phyloP scores from a whole-genome alignment of 2,888 invertebrate genomes.

The Junonia oenone region DNA sequence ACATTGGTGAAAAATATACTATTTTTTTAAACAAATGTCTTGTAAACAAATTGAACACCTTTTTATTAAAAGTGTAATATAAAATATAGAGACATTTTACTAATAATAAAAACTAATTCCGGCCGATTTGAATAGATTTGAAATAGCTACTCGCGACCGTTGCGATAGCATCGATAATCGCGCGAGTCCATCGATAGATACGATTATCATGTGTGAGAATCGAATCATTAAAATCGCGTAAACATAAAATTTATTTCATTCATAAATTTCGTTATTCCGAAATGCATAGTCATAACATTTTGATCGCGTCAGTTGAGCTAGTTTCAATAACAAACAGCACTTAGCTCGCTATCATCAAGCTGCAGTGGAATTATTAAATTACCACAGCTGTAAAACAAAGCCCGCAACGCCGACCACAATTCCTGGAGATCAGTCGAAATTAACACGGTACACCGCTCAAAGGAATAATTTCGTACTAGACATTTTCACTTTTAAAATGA shows the following conservation, averaged over 20 bases:
- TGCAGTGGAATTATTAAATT: slow-evolving; percentile 9
- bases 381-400: slow-evolving; percentile 10
- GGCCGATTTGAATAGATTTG: too few relatives aligned
- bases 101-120: too few relatives aligned
- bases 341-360: background rate
- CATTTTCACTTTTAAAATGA: background rate
- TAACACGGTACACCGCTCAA: background rate
- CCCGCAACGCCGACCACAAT: slow-evolving; percentile 4
- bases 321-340: background rate
- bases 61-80: too few relatives aligned
- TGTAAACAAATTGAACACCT: too few relatives aligned
- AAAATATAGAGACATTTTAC: too few relatives aligned
- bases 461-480: background rate
- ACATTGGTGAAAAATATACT: too few relatives aligned
- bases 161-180: too few relatives aligned
- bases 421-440: slow-evolving; percentile 1
- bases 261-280: background rate
- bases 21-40: too few relatives aligned
- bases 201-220: too few relatives aligned
- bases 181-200: too few relatives aligned
- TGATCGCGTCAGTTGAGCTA: background rate
- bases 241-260: background rate
- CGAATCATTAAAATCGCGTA: too few relatives aligned
- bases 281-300: background rate
- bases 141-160: too few relatives aligned